phyloP scores from a whole-genome alignment of 2,797 vertebrate genomes.

The Todus mexicanus region DNA sequence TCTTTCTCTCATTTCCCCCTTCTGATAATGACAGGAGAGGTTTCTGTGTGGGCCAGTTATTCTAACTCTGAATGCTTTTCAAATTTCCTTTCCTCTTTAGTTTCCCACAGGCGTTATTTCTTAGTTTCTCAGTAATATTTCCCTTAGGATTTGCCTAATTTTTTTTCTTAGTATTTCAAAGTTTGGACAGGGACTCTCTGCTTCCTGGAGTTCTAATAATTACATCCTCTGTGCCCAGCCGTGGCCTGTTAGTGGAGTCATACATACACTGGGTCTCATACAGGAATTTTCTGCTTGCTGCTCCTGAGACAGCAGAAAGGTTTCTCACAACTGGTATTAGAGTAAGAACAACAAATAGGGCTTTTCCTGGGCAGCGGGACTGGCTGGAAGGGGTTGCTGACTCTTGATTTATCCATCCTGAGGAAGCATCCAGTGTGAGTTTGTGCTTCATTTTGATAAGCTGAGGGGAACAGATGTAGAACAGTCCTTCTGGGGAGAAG shows the following conservation, averaged over 20 bases:
- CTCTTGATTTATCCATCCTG: slow-evolving; percentile 52
- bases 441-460: slow-evolving; percentile 47
- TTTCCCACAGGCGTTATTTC: slow-evolving; percentile 52
- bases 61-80: slow-evolving; percentile 10
- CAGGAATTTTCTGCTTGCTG: slow-evolving; percentile 63
- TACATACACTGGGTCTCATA: slow-evolving; percentile 18
- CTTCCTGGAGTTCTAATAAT: slow-evolving; percentile 70
- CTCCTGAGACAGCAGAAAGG: slow-evolving; percentile 54
- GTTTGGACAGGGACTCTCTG: slow-evolving; percentile 58
- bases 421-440: slow-evolving; percentile 43
- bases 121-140: slow-evolving; percentile 64
- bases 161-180: slow-evolving; percentile 41
- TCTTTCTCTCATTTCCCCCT: background rate
- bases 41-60: slow-evolving; percentile 26
- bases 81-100: slow-evolving; percentile 54
- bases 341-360: slow-evolving; percentile 56
- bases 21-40: background rate
- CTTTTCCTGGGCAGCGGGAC: slow-evolving; percentile 62
- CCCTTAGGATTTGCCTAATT: slow-evolving; percentile 54
- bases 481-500: slow-evolving; percentile 18
- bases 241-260: slow-evolving; percentile 56
- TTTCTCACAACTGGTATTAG: slow-evolving; percentile 54
- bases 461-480: slow-evolving; percentile 44
- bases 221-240: slow-evolving; percentile 66
- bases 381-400: slow-evolving; percentile 47